Base-by-base conservation (phyloP, 2,797 vertebrate genomes). In the Cryptoblepharus egeriae region DNA sequence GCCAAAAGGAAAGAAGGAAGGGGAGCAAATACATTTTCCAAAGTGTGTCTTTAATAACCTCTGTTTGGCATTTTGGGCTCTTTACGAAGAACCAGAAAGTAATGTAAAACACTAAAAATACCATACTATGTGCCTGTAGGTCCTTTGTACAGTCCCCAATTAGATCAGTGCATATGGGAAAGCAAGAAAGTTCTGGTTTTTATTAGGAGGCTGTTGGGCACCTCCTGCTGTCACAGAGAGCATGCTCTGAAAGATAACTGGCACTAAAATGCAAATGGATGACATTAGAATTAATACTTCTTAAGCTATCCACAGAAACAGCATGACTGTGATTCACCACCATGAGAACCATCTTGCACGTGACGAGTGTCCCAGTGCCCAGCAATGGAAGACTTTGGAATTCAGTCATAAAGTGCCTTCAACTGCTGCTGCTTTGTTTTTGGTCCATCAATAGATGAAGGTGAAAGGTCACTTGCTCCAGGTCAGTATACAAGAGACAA, bases 11-110 rank as follows among this genome's bases (percentile, higher is more conserved):
- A 30, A 22, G 12, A 57, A 68, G 64, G 45, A 60, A 84, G 4
- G 52, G n/a, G 39, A 58, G n/a, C 49, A 26, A 37, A 74, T 79
- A 74, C 71, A 69, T 68, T 58, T 89, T 87, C 77, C 90, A 88
- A 91, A 76, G 79, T 91, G 88, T 89, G 75, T 94, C 49, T 81
- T 94, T 94, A 93, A 92, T 94, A 91, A 88, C 85, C 85, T 65
- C 64, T 75, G 83, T 73, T 72, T 75, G 79, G 83, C 2, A 10
- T 82, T 87, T 86, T 0, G 30, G 90, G 85, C 87, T 85, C 80
- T 75, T 45, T 32, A 11, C 26, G 83, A 86, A 81, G 88, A 90
- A 86, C 65, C 78, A 77, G 84, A 86, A 84, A 1, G 5, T 64
- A 85, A 87, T 0, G 9, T 57, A 75, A 77, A 82, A 78, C 80